A percentile compares a stretch with the other conserved stretches of the same genome.
phyloP scores from a whole-genome alignment of 2,113 vertebrate species.

The Chlorodrepanis virens region DNA sequence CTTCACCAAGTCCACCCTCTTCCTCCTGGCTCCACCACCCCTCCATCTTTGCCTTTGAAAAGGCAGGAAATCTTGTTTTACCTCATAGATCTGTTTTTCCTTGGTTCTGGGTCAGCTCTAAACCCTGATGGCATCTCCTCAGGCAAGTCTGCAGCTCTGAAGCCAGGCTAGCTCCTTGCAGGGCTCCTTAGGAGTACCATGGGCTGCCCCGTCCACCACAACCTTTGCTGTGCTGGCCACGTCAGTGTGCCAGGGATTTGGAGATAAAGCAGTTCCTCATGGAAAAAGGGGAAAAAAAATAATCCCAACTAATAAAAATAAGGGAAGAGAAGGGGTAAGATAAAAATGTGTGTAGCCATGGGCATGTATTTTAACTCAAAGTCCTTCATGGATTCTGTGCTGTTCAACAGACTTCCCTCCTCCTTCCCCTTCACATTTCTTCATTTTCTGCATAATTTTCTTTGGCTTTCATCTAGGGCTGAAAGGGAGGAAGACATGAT shows the following conservation, averaged over 20 bases:
- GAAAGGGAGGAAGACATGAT: background rate
- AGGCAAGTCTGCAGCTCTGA: background rate
- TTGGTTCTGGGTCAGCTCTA: background rate
- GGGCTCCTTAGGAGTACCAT: background rate
- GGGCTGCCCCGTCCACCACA: background rate
- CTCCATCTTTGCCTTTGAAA: background rate
- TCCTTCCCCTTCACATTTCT: background rate
- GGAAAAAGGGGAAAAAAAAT: background rate
- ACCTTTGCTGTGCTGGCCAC: rapidly evolving
- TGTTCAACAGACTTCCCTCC: background rate
- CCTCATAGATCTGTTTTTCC: background rate
- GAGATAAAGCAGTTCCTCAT: background rate
- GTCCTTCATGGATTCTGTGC: background rate
- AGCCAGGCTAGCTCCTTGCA: background rate
- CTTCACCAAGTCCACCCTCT: background rate
- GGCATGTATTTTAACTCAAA: background rate
- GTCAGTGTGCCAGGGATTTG: background rate
- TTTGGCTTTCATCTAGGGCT: constrained; percentile 8
- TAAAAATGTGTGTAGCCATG: background rate
- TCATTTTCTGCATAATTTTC: background rate
- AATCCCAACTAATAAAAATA: background rate
- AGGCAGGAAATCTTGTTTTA: background rate
- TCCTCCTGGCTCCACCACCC: background rate
- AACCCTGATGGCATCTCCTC: background rate
- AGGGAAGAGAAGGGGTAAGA: background rate